Base-by-base conservation (phyloP, 2,888 invertebrate genomes). In the Cinara cedri region DNA sequence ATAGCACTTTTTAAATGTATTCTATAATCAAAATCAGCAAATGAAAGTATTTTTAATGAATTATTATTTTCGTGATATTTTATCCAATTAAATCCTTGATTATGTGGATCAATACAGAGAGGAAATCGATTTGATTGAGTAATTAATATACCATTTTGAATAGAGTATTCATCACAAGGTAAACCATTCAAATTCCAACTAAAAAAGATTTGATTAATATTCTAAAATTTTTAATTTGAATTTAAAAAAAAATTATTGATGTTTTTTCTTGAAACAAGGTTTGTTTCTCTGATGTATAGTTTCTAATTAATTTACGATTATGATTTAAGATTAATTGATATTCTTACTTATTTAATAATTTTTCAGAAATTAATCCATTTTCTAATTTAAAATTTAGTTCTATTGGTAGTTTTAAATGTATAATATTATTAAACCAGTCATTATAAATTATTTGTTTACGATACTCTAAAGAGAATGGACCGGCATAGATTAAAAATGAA, bases 31-130 rank as follows among this genome's bases (percentile, higher is more conserved):
- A 89, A 84, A 85, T 96, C 96, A 85, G 90, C 92, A 86, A 96
- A 96, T 0, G 93, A 93, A 21, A 95, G 85, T 63, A 91, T 89
- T 87, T 94, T 96, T 0, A 96, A 87, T 13, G 70, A 60, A 14
- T 78, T 78, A 84, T 90, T 90, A 21, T 91, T 89, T 84, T 97
- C 96, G 81, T 90, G 91, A 84, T 90, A 93, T 85, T 91, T 93
- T 75, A 97, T 95, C 96, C 96, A 97, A 81, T 90, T 90, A 0
- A 95, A 87, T 34, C 83, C 84, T 85, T 97, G 96, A 80, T 94
- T 91, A 84, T 97, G 96, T 0, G 97, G 97, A 86, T 97, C 97
- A 81, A 97, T 96, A 85, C 96, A 97, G 1, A 97, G 88, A 0
- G 96, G 95, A 86, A 94, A 96, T 34, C 95, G 89, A 0, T 93